Evolutionary conservation across 2,888 invertebrate genomes (phyloP).

Genomic region (Hydroisotoma schaefferi): DNA sequence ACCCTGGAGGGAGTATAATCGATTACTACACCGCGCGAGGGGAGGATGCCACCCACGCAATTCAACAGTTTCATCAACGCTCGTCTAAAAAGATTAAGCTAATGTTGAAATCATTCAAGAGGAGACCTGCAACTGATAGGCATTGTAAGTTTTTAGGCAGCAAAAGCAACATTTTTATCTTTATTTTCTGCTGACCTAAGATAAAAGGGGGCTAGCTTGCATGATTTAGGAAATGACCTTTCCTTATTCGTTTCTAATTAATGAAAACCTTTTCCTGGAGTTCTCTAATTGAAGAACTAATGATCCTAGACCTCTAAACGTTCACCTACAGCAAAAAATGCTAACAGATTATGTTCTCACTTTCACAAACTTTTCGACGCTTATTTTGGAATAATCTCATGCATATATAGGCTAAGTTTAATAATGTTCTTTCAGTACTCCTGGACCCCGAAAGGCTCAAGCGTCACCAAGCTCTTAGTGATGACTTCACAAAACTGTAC

Average conservation of each 20-base stretch:
- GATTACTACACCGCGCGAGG: conserved; percentile 41
- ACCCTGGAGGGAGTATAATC: conserved; percentile 44
- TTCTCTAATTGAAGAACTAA: no score
- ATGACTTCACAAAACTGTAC: conserved; percentile 42
- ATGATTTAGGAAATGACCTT: no score
- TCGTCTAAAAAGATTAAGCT: conserved; percentile 31
- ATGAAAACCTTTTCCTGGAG: no score
- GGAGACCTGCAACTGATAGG: conserved; percentile 29
- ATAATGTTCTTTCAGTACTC: conserved; percentile 10
- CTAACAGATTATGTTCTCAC: no score
- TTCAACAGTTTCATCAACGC: conserved; percentile 44
- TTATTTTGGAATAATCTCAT: background rate
- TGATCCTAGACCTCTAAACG: background rate
- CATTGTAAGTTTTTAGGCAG: conserved; percentile 36
- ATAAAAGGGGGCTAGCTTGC: no score
- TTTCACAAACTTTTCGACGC: no score
- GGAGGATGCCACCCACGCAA: conserved; percentile 43
- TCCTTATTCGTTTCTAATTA: no score
- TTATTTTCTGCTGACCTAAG: no score
- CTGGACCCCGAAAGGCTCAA: conserved; percentile 31
- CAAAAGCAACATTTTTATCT: no score
- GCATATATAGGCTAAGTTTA: no score
- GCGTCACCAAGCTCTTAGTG: conserved; percentile 34
- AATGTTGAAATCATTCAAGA: conserved; percentile 38
- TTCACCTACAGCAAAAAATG: no score